phyloP scores from a whole-genome alignment of 2,888 invertebrate genomes.

The Empis stercorea region DNA sequence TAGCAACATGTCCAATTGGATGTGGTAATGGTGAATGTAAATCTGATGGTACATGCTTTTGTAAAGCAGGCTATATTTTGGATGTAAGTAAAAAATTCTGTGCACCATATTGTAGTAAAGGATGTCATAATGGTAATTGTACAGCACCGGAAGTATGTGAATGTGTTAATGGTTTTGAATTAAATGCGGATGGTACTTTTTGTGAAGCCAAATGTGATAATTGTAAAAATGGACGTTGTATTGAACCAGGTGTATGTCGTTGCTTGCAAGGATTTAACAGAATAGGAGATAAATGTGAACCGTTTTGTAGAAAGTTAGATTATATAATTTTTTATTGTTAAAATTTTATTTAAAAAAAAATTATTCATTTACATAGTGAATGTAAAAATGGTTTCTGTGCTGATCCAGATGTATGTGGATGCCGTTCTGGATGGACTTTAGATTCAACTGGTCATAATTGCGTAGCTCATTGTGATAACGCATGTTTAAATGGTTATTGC shows the following conservation, averaged over 20 bases:
- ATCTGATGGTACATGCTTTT: conserved; percentile 46
- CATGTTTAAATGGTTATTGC: conserved; percentile 58
- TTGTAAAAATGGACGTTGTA: conserved; percentile 43
- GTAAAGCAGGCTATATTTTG: conserved; percentile 33
- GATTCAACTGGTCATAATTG: conserved; percentile 34
- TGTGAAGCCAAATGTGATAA: conserved; percentile 28
- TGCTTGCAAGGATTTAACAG: conserved; percentile 44
- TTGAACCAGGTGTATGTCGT: conserved; percentile 45
- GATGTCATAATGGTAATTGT: conserved; percentile 39
- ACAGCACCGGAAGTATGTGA: conserved; percentile 32
- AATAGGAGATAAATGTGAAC: conserved; percentile 23
- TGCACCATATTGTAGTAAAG: conserved; percentile 22
- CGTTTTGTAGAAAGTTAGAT: conserved; percentile 28
- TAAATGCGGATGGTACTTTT: conserved; percentile 21
- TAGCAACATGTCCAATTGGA: conserved; percentile 54
- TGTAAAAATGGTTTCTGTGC: conserved; percentile 29
- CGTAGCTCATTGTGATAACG: conserved; percentile 44
- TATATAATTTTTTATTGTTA: background rate
- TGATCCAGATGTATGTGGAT: conserved; percentile 18
- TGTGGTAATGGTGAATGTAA: conserved; percentile 54
- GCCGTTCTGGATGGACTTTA: conserved; percentile 22
- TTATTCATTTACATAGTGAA: too few relatives aligned
- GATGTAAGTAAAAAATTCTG: conserved; percentile 32
- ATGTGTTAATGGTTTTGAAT: conserved; percentile 29
- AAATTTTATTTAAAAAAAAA: background rate